These are phyloP conservation scores for Pristionchus fissidentatus DNA, from an alignment of 2,888 invertebrate genomes.

Conservation along the genomic window DNA sequence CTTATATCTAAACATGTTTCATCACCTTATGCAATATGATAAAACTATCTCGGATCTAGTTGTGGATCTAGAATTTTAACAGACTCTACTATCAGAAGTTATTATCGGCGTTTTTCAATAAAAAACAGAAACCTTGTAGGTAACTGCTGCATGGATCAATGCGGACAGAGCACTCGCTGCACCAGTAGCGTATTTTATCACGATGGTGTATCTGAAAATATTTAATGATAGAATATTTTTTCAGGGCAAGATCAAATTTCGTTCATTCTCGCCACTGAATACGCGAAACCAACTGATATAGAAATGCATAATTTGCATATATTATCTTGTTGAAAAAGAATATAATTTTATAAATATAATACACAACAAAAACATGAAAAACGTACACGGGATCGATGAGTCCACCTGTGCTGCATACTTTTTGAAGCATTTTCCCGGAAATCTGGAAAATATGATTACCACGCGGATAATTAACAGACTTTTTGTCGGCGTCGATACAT, in stretches of 20 bases:
- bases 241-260: no score
- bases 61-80: not conserved
- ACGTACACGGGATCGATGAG: not conserved
- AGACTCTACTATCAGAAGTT: not conserved
- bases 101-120: not conserved
- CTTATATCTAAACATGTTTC: not conserved
- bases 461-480: not conserved
- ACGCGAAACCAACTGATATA: no score
- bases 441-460: not conserved
- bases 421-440: not conserved
- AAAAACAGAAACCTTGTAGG: not conserved
- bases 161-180: not conserved
- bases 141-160: not conserved
- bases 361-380: no score
- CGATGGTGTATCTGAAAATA: conserved; percentile 1
- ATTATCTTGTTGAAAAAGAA: no score
- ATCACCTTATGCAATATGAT: not conserved
- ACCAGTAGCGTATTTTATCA: not conserved
- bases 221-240: not conserved
- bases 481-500: no score
- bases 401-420: conserved; percentile 21
- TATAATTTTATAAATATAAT: no score
- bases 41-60: no score
- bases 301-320: no score
- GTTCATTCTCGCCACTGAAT: no score